These are phyloP conservation scores for Spheniscus mendiculus DNA, from an alignment of 2,113 vertebrate genomes.

Conservation along the genomic window DNA sequence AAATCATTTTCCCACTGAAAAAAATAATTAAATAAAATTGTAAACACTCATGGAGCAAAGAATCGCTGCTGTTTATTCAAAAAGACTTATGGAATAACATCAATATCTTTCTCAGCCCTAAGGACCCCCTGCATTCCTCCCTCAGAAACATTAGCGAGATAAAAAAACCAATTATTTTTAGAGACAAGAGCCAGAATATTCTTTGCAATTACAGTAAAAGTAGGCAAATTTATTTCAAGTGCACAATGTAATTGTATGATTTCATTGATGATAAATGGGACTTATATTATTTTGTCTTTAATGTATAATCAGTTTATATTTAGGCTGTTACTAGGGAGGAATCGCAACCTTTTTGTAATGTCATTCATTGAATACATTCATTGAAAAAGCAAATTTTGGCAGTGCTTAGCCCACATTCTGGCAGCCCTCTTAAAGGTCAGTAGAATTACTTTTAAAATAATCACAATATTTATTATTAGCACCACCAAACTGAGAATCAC, in stretches of 20 bases:
- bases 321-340: background rate
- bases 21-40: background rate
- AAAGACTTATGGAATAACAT: background rate
- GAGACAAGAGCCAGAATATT: background rate
- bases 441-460: background rate
- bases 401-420: background rate
- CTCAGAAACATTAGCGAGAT: background rate
- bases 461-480: background rate
- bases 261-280: background rate
- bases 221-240: slow-evolving; percentile 11
- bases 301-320: background rate
- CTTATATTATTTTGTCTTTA: background rate
- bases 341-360: background rate
- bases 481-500: background rate
- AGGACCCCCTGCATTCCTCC: background rate
- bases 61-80: background rate
- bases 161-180: background rate
- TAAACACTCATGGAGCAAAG: background rate
- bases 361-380: background rate
- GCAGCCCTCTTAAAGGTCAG: background rate
- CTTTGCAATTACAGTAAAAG: background rate
- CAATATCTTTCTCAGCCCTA: background rate
- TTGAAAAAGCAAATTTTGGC: background rate
- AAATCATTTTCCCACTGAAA: background rate
- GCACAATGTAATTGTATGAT: background rate